A percentile compares a stretch with the other conserved stretches of the same genome.
Evolutionary conservation across 1,140 invertebrate genomes (phyloP).

Genomic region (Zaprionus nigranus): DNA sequence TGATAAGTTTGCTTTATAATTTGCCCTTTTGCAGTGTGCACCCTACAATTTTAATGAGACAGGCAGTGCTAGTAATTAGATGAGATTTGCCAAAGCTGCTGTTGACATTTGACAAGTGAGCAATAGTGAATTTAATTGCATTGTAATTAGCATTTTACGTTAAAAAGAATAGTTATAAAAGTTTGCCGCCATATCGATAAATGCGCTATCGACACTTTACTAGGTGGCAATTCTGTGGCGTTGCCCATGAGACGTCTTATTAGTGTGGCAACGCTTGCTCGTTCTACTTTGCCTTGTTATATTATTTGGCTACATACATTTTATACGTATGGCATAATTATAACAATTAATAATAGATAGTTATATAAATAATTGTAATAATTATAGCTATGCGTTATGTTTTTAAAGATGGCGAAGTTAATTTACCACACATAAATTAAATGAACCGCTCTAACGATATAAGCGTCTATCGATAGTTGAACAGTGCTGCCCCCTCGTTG

Average conservation of each 20-base stretch:
- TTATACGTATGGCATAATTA: background rate
- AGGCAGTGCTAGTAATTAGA: constrained; percentile 40
- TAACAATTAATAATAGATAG: background rate
- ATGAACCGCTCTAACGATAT: background rate
- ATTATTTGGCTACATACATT: background rate
- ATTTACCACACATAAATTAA: background rate
- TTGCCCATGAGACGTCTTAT: background rate
- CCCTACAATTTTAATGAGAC: constrained; percentile 61
- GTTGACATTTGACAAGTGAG: constrained; percentile 54
- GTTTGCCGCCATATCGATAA: constrained; percentile 4
- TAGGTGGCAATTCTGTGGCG: background rate
- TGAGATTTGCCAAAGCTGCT: constrained; percentile 57
- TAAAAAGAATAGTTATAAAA: too few relatives aligned
- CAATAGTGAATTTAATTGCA: background rate
- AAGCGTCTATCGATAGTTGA: constrained; percentile 2
- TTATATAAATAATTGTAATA: background rate
- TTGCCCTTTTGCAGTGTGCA: constrained; percentile 12
- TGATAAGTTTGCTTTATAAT: constrained; percentile 38
- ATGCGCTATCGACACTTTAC: background rate
- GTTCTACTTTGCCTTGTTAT: background rate
- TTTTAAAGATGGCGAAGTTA: background rate
- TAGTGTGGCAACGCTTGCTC: background rate
- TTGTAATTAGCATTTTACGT: constrained; percentile 12
- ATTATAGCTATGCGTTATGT: background rate
- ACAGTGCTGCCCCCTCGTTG: background rate